Evolutionary conservation across 35 echinoderm and acorn worm genomes (phyloP).

Genomic region (Amphiura filiformis): DNA sequence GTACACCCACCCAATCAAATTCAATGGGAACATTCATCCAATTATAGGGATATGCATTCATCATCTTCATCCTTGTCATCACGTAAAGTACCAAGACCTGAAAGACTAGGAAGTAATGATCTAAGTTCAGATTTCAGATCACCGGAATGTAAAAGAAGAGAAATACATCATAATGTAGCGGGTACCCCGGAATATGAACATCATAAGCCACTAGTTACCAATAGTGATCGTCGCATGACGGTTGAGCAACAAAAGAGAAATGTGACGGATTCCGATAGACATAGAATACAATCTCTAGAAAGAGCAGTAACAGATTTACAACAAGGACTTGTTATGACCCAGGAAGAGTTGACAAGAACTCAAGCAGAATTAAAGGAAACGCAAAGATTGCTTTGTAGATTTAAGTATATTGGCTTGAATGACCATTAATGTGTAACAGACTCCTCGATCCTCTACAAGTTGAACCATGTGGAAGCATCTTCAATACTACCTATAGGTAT

Average conservation of each 20-base stretch:
- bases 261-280: neutral
- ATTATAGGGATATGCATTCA: neutral
- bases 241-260: no score
- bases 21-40: neutral
- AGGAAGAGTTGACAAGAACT: constrained; percentile 21
- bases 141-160: neutral
- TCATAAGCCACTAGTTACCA: no score
- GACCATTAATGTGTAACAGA: neutral
- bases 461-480: neutral
- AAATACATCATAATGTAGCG: neutral
- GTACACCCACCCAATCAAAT: neutral
- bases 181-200: neutral
- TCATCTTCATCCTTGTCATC: no score
- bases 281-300: constrained; percentile 10
- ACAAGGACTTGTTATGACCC: constrained; percentile 5
- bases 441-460: no score
- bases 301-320: neutral
- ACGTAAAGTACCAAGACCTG: neutral
- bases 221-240: no score
- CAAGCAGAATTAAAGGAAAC: neutral
- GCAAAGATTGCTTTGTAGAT: neutral
- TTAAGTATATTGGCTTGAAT: neutral
- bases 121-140: neutral
- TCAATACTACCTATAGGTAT: no score
- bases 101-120: neutral